phyloP scores from a whole-genome alignment of 2,797 vertebrate species.

The Semaprochilodus insignis region DNA sequence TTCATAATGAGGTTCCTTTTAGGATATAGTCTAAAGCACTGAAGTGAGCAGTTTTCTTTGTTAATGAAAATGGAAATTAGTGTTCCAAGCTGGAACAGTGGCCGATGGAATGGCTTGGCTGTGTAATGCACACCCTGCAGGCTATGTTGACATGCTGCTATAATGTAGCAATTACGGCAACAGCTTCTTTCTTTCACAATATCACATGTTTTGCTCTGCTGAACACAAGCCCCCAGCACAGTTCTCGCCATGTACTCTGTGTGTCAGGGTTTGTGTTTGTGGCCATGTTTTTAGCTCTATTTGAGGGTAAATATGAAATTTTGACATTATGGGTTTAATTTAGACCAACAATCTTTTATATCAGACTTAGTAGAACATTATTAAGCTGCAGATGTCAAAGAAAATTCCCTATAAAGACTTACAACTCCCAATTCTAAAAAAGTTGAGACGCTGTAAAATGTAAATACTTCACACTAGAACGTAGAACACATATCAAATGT shows the following conservation, averaged over 20 bases:
- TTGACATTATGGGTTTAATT: no score
- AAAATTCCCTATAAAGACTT: not conserved
- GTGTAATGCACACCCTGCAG: not conserved
- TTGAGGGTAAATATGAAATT: no score
- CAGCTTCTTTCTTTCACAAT: not conserved
- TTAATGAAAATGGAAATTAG: not conserved
- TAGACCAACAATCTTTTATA: no score
- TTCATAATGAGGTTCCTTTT: not conserved
- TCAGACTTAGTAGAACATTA: no score
- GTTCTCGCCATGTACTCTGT: not conserved
- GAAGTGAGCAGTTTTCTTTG: not conserved
- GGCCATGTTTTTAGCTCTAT: no score
- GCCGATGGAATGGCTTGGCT: not conserved
- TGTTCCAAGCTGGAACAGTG: not conserved
- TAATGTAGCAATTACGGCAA: conserved; percentile 5
- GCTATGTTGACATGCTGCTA: not conserved
- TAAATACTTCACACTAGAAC: no score
- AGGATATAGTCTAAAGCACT: not conserved
- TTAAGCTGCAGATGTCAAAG: no score
- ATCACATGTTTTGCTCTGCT: not conserved
- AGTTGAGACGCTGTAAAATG: no score
- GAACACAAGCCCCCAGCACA: not conserved
- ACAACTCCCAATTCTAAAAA: no score
- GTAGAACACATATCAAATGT: no score
- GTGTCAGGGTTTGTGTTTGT: no score